phyloP scores from a whole-genome alignment of 2,888 invertebrate species.

The Mythimna lalbum region DNA sequence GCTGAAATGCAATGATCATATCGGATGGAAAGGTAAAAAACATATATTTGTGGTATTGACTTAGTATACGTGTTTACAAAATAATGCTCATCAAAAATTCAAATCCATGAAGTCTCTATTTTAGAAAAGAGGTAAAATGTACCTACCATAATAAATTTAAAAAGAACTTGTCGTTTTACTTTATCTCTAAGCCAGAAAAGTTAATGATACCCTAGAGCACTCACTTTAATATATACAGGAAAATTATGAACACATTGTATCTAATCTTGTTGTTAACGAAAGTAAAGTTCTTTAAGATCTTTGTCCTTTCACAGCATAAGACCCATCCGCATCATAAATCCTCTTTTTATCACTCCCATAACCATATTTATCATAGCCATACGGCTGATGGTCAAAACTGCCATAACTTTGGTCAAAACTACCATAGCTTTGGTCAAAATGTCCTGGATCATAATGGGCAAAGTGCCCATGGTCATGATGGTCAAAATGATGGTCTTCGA shows the following conservation, averaged over 20 bases:
- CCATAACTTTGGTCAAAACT: conserved; percentile 45
- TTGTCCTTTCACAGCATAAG: conserved; percentile 78
- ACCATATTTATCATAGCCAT: conserved; percentile 12
- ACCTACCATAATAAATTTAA: too few relatives aligned
- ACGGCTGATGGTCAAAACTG: conserved; percentile 54
- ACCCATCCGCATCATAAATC: conserved; percentile 85
- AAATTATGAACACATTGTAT: background rate
- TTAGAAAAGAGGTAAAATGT: too few relatives aligned
- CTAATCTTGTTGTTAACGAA: background rate
- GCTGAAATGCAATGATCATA: too few relatives aligned
- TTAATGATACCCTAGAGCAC: too few relatives aligned
- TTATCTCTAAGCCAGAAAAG: too few relatives aligned
- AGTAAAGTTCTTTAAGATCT: conserved; percentile 3
- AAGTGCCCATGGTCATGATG: conserved; percentile 57
- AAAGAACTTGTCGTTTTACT: too few relatives aligned
- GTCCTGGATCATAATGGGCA: conserved; percentile 58
- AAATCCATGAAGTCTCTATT: too few relatives aligned
- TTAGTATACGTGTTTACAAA: too few relatives aligned
- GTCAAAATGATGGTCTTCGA: conserved; percentile 74
- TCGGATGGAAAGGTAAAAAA: too few relatives aligned
- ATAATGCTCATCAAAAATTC: too few relatives aligned
- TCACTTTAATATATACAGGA: too few relatives aligned
- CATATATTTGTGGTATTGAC: too few relatives aligned
- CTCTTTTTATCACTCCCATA: conserved; percentile 67
- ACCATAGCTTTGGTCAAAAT: conserved; percentile 42